phyloP scores from a whole-genome alignment of 1,140 invertebrate species.

The Reticulitermes speratus region DNA sequence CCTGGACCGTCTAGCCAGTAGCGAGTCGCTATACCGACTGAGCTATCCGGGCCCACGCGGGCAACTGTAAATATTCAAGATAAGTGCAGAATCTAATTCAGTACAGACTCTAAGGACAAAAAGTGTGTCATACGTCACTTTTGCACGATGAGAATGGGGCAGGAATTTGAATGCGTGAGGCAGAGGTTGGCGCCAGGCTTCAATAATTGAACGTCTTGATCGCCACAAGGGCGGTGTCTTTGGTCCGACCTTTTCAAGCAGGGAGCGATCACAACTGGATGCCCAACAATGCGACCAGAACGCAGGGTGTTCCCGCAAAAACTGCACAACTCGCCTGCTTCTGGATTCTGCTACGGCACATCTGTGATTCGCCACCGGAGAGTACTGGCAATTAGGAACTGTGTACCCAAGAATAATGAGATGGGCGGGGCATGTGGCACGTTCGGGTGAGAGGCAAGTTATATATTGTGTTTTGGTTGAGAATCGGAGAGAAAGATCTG shows the following conservation, averaged over 20 bases:
- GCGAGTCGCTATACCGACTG: too few relatives aligned
- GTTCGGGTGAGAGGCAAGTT: too few relatives aligned
- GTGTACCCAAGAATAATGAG: too few relatives aligned
- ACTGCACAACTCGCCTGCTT: not conserved
- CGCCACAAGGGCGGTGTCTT: not conserved
- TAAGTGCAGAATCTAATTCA: not conserved
- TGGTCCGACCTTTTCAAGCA: not conserved
- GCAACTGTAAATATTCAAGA: too few relatives aligned
- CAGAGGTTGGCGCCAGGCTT: not conserved
- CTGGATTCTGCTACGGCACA: too few relatives aligned
- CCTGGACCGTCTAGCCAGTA: too few relatives aligned
- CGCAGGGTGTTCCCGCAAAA: not conserved
- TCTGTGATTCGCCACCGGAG: too few relatives aligned
- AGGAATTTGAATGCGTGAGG: conserved; percentile 14
- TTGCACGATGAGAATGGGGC: not conserved
- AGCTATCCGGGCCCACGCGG: too few relatives aligned
- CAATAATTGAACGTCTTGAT: not conserved
- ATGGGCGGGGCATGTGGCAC: too few relatives aligned
- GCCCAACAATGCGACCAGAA: not conserved
- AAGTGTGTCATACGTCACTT: not conserved
- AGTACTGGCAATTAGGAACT: too few relatives aligned
- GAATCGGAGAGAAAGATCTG: too few relatives aligned
- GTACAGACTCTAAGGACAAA: not conserved
- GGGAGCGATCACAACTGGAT: not conserved
- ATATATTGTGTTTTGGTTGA: too few relatives aligned